Conservation (phyloP, 2,888 invertebrate species). For the Philhelius pedissequus region DNA sequence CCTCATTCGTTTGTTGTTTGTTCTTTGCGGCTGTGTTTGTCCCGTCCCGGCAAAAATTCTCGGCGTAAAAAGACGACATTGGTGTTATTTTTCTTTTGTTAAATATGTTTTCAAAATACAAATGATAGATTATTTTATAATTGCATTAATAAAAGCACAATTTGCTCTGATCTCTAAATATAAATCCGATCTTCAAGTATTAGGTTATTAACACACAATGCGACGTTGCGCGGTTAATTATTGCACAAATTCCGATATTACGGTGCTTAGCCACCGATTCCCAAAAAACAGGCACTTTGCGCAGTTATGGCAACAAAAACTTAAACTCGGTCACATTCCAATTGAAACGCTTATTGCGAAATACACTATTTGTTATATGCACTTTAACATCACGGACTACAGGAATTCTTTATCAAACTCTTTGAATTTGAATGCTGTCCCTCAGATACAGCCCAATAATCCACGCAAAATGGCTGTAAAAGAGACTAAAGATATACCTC, state of each 20-base stretch:
- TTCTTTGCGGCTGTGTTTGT: too few relatives aligned
- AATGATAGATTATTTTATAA: not conserved
- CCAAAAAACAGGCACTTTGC: constrained; percentile 36
- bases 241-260: constrained; percentile 48
- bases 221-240: constrained; percentile 55
- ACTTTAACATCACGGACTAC: constrained; percentile 52
- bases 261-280: constrained; percentile 48
- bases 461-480: constrained; percentile 4
- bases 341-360: constrained; percentile 48
- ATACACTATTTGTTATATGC: constrained; percentile 45
- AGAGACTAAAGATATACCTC: not conserved
- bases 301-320: constrained; percentile 44
- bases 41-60: not conserved
- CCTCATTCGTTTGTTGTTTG: too few relatives aligned
- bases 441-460: constrained; percentile 20
- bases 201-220: constrained; percentile 6
- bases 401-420: constrained; percentile 14
- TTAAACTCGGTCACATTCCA: constrained; percentile 23
- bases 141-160: not conserved
- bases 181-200: not conserved
- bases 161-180: not conserved
- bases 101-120: not conserved
- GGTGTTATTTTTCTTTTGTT: not conserved
- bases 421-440: constrained; percentile 33
- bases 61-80: not conserved